These are phyloP conservation scores for Bemisia tabaci DNA, from an alignment of 1,140 invertebrate species.

Conservation along the genomic window DNA sequence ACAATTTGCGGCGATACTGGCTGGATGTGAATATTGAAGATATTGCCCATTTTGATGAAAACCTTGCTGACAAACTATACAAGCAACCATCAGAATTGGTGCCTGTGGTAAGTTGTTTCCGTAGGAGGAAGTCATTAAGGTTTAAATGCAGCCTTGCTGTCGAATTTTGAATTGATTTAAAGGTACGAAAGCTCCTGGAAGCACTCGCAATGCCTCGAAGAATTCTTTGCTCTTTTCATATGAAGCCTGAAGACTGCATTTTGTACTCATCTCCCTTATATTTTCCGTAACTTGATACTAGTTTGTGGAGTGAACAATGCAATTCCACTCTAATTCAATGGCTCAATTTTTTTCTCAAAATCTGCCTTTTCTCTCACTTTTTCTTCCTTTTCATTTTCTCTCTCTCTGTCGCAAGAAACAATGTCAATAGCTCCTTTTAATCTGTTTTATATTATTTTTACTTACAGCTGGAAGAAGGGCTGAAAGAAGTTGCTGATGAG, in stretches of 20 bases:
- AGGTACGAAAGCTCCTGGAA: no score
- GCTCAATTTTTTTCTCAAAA: no score
- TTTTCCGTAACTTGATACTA: no score
- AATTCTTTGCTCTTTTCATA: no score
- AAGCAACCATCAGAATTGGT: constrained; percentile 89
- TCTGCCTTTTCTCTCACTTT: no score
- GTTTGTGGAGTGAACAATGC: no score
- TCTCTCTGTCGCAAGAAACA: no score
- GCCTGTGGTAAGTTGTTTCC: constrained; percentile 45
- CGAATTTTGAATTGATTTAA: background rate
- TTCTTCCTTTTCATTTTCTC: no score
- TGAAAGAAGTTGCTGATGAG: constrained; percentile 94
- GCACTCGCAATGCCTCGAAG: no score
- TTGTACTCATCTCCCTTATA: no score
- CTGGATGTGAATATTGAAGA: constrained; percentile 91
- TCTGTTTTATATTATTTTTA: constrained; percentile 14
- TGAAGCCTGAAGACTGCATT: no score
- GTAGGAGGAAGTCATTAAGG: background rate
- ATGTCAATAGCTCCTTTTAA: background rate
- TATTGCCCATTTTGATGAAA: constrained; percentile 86
- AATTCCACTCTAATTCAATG: no score
- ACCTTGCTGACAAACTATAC: constrained; percentile 78
- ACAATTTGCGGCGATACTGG: constrained; percentile 80
- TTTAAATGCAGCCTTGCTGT: background rate
- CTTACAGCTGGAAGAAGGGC: constrained; percentile 82